Evolutionary conservation across 2,797 vertebrate species (phyloP), one percentile per base, ranked within the genome.

Genomic region (Lagocephalus sceleratus): DNA sequence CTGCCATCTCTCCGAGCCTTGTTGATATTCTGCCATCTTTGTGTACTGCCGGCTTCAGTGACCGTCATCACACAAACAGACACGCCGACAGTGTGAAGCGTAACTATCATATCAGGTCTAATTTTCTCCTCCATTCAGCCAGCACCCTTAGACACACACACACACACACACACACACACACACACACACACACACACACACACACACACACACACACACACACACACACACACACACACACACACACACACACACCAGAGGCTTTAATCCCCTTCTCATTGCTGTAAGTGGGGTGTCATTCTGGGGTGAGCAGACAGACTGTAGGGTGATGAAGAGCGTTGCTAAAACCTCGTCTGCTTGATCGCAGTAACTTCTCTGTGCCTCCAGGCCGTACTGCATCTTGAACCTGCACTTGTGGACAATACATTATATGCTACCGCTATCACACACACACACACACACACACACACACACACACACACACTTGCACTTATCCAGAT

Each of bases 101-200:
- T 89, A 86, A 88, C 88, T 90, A 89, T 90, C 87, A 90, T 86
- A 91, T 88, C 85, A 82, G 72, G 76, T 83, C 87, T 90, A 89
- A 92, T 92, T 91, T 91, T 91, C 89, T 86, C 88, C 89, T 91
- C 89, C 88, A 86, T 84, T 88, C 87, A 86, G 83, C 85, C 86
- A 82, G 81, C 81, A 85, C 81, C 75, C 76, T 66, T 61, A 79
- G 67, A 78, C 71, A 77, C 59, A 47, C 1, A 66, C 60, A 74
- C 58, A 71, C 46, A 66, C n/a, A 60, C 49, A 21, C 66, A 58
- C 20, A 29, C 48, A 51, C 60, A 62, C 53, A 53, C 51, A 48
- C 20, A 47, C 54, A 42, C 43, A 26, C 26, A 20, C 11, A 38
- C 42, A 44, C 19, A 20, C 19, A 43, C 5, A 43, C 41, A 43